Evolutionary conservation across 2,113 vertebrate genomes (phyloP).

Genomic region (Calyptommatus sinebrachiatus): DNA sequence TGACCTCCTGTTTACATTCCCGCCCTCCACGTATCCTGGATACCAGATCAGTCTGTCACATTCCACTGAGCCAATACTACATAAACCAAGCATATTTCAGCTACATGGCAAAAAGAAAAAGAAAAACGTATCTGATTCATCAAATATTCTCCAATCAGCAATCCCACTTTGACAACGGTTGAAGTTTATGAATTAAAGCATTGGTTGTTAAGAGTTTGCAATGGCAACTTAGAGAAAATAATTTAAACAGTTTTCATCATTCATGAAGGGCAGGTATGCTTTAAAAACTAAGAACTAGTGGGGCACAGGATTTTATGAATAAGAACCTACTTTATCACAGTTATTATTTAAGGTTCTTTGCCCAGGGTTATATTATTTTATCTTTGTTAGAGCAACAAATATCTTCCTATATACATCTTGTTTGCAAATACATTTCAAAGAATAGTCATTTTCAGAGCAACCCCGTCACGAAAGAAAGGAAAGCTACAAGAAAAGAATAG

Average conservation of each 20-base stretch:
- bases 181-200: neutral
- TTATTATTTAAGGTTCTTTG: neutral
- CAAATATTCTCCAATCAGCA: neutral
- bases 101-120: neutral
- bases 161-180: rapidly evolving
- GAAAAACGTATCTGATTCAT: constrained; percentile 3
- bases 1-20: constrained; percentile 65
- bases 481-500: neutral
- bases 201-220: neutral
- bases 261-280: neutral
- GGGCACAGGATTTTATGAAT: neutral
- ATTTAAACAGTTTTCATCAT: neutral
- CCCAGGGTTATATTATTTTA: too few relatives aligned
- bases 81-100: constrained; percentile 20
- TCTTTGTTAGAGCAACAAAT: neutral
- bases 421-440: constrained; percentile 1
- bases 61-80: constrained; percentile 55
- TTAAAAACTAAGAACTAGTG: neutral
- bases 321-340: neutral
- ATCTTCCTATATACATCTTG: neutral
- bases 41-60: constrained; percentile 65
- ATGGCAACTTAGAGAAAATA: neutral
- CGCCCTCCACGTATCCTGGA: constrained; percentile 66
- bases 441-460: neutral
- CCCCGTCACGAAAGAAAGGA: too few relatives aligned